phyloP scores from a whole-genome alignment of 1,140 invertebrate genomes.

The Drosophila guanche region DNA sequence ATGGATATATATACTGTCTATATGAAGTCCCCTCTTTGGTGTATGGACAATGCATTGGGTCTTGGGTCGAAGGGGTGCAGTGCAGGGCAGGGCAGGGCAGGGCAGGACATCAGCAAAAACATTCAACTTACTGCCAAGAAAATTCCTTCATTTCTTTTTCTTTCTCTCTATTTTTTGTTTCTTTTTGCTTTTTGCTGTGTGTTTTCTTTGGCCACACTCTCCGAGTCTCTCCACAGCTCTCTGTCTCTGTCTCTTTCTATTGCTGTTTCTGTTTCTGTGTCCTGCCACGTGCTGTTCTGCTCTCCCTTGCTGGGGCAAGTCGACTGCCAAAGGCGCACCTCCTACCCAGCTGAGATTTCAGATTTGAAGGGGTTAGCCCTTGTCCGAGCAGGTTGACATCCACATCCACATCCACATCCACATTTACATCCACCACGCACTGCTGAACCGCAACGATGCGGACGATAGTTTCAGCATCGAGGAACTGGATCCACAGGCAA shows the following conservation, averaged over 20 bases:
- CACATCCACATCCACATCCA: too few species aligned
- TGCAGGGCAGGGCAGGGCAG: not conserved
- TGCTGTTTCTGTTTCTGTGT: too few species aligned
- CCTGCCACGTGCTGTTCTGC: too few species aligned
- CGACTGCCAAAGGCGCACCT: constrained; percentile 50
- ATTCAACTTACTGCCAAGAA: constrained; percentile 66
- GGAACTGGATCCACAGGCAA: not conserved
- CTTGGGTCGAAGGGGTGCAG: constrained; percentile 20
- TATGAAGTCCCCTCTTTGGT: constrained; percentile 41
- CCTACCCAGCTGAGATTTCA: constrained; percentile 37
- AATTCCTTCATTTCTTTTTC: constrained; percentile 29
- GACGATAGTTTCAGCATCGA: not conserved
- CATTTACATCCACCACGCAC: constrained; percentile 18
- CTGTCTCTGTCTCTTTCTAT: not conserved
- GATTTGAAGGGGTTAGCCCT: constrained; percentile 57
- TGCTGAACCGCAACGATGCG: constrained; percentile 27
- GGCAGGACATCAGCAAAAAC: constrained; percentile 33
- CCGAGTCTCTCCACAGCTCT: not conserved
- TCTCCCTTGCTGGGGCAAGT: constrained; percentile 39
- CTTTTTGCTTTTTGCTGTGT: not conserved
- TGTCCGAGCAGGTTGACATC: constrained; percentile 47
- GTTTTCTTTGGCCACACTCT: not conserved
- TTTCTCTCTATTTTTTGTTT: not conserved
- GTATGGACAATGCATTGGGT: constrained; percentile 60
- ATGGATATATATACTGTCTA: constrained; percentile 28